These are phyloP conservation scores for Trichomycterus rosablanca DNA, from an alignment of 2,113 vertebrate species.

Conservation along the genomic window DNA sequence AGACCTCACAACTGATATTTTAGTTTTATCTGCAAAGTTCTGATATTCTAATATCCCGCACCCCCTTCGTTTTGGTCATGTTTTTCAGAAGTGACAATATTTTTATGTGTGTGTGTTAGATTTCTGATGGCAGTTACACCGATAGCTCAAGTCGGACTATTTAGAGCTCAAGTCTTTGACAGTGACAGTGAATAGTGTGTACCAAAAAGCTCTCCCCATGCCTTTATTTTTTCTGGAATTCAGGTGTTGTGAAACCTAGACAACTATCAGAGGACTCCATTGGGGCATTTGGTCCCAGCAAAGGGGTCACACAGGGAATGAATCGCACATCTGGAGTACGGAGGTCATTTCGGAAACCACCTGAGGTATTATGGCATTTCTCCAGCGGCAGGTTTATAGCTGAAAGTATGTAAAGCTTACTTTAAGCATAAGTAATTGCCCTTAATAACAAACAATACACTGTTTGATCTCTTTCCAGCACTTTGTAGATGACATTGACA, in stretches of 20 bases:
- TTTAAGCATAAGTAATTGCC: too few species aligned
- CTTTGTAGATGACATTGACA: conserved; percentile 95
- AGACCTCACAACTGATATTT: too few species aligned
- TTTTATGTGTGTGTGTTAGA: too few species aligned
- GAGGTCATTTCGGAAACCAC: conserved; percentile 90
- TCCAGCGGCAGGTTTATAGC: not conserved
- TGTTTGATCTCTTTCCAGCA: conserved; percentile 67
- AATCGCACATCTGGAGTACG: conserved; percentile 89
- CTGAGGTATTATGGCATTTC: conserved; percentile 74
- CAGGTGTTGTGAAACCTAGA: conserved; percentile 87
- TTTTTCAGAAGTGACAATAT: too few species aligned
- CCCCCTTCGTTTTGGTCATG: too few species aligned
- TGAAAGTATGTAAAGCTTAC: too few species aligned
- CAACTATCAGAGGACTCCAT: conserved; percentile 85
- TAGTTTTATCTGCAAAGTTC: too few species aligned
- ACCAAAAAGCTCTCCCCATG: conserved; percentile 24
- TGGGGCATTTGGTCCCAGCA: conserved; percentile 80
- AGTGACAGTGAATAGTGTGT: too few species aligned
- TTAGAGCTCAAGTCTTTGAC: too few species aligned
- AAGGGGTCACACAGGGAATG: conserved; percentile 86
- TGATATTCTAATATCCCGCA: too few species aligned
- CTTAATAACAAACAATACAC: not conserved
- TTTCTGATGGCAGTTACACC: too few species aligned
- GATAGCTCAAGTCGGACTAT: conserved; percentile 38
- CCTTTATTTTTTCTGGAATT: conserved; percentile 1